Conservation (phyloP, 2,888 invertebrate genomes). For the Marasmarcha lunaedactyla region DNA sequence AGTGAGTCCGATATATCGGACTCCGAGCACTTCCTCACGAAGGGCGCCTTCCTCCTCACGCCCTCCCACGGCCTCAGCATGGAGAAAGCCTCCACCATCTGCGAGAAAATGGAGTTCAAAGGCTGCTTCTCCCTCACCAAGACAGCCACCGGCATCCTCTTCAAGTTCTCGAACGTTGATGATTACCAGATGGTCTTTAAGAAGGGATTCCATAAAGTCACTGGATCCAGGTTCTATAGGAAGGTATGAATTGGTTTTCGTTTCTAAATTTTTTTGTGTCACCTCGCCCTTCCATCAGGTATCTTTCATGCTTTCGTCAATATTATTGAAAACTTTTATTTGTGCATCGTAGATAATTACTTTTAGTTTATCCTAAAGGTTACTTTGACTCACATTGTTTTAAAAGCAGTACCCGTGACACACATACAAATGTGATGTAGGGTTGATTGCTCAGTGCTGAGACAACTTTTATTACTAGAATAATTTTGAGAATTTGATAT, state of each 20-base stretch:
- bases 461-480: too few relatives aligned
- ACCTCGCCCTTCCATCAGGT: constrained; percentile 26
- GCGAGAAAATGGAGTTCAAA: constrained; percentile 90
- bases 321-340: constrained; percentile 10
- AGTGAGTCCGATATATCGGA: constrained; percentile 84
- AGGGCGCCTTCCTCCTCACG: constrained; percentile 86
- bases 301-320: constrained; percentile 11
- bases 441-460: too few relatives aligned
- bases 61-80: constrained; percentile 88
- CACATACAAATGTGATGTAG: too few relatives aligned
- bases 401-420: too few relatives aligned
- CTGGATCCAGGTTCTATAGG: constrained; percentile 86
- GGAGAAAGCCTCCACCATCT: constrained; percentile 87
- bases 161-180: constrained; percentile 88
- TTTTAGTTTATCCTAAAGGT: too few relatives aligned
- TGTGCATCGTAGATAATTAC: constrained; percentile 8
- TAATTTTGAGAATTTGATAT: too few relatives aligned
- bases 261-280: constrained; percentile 13
- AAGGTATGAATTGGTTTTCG: constrained; percentile 73
- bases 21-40: constrained; percentile 81
- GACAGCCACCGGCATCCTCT: constrained; percentile 89
- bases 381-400: too few relatives aligned
- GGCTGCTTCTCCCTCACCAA: constrained; percentile 89
- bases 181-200: constrained; percentile 89
- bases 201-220: constrained; percentile 89